Conservation (phyloP, 2,113 vertebrate genomes). For the Coptodon bakossiorum region DNA sequence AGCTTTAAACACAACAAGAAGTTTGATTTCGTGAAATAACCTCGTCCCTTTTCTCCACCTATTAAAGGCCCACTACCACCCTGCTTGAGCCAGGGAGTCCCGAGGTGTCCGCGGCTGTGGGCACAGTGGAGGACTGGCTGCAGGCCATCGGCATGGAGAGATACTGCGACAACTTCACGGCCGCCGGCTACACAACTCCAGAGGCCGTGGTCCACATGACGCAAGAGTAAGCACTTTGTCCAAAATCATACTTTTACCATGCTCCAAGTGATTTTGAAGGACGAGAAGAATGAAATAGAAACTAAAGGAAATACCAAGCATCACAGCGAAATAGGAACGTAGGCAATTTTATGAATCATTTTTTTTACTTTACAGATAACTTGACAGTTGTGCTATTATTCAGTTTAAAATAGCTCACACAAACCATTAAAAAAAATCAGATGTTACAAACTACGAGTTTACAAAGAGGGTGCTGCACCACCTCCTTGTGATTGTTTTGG, state of each 20-base stretch:
- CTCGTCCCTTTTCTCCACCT: background rate
- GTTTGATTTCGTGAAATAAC: background rate
- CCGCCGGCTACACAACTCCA: slow-evolving; percentile 87
- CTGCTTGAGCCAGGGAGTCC: slow-evolving; percentile 89
- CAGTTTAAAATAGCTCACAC: background rate
- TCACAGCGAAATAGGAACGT: background rate
- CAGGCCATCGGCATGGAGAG: slow-evolving; percentile 95
- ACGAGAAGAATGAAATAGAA: background rate
- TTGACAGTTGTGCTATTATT: background rate
- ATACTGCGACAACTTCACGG: slow-evolving; percentile 95
- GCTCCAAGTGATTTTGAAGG: background rate
- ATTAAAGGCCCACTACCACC: slow-evolving; percentile 81
- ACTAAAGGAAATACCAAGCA: background rate
- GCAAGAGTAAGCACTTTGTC: slow-evolving; percentile 75
- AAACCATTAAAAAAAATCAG: background rate
- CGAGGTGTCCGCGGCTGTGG: slow-evolving; percentile 77
- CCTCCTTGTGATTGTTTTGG: background rate
- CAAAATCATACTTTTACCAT: background rate
- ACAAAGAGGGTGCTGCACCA: background rate
- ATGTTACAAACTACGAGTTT: background rate
- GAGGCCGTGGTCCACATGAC: slow-evolving; percentile 95
- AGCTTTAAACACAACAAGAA: background rate
- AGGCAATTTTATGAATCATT: background rate
- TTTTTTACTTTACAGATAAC: background rate
- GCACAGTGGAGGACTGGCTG: slow-evolving; percentile 91